phyloP scores from a whole-genome alignment of 2,888 invertebrate genomes.

The Nebria salina region DNA sequence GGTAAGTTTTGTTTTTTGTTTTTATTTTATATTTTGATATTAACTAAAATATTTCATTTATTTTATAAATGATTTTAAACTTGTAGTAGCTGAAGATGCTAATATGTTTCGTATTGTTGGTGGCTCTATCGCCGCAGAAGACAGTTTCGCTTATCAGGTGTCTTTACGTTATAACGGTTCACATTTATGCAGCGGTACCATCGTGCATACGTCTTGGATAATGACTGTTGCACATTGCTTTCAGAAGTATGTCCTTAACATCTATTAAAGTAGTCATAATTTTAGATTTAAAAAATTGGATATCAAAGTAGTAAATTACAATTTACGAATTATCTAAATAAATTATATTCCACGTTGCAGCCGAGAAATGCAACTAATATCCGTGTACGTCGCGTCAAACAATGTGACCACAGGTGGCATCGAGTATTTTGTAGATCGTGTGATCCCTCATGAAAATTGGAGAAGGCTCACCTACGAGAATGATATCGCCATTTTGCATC shows the following conservation, averaged over 20 bases:
- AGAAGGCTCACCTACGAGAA: background rate
- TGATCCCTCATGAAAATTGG: background rate
- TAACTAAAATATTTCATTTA: too few species aligned
- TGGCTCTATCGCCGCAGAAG: background rate
- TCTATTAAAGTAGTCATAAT: too few species aligned
- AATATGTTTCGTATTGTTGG: background rate
- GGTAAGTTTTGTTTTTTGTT: background rate
- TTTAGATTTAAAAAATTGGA: too few species aligned
- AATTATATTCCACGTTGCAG: too few species aligned
- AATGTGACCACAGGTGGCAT: background rate
- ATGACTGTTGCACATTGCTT: background rate
- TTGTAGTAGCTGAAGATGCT: background rate
- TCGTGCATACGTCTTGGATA: background rate
- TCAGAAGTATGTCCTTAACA: background rate
- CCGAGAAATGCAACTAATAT: background rate
- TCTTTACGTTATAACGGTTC: background rate
- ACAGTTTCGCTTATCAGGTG: background rate
- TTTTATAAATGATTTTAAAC: too few species aligned
- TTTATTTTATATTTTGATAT: background rate
- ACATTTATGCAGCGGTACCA: background rate
- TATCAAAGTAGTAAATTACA: too few species aligned
- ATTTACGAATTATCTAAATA: too few species aligned
- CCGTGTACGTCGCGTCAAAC: background rate
- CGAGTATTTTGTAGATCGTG: background rate
- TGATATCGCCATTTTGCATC: background rate